Evolutionary conservation across 2,888 invertebrate species (phyloP).

Genomic region (Formica aserva): DNA sequence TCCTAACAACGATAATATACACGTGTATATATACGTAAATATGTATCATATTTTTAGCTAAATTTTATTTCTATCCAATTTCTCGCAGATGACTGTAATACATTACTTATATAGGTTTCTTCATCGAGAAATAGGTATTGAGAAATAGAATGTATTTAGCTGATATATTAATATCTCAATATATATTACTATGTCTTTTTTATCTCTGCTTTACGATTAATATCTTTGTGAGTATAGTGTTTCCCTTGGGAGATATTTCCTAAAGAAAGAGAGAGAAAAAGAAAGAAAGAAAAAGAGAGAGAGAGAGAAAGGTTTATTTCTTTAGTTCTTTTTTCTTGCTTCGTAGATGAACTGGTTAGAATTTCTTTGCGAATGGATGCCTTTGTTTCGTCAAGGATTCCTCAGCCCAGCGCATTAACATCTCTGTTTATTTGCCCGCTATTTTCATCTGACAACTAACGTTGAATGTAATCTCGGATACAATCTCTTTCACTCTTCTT

Average conservation of each 20-base stretch:
- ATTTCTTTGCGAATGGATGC: slow-evolving; percentile 24
- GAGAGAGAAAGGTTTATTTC: neutral
- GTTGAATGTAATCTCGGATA: slow-evolving; percentile 31
- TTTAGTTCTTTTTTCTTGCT: neutral
- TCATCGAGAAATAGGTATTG: neutral
- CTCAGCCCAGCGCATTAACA: slow-evolving; percentile 4
- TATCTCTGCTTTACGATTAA: slow-evolving; percentile 12
- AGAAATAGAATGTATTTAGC: neutral
- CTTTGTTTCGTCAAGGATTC: slow-evolving; percentile 37
- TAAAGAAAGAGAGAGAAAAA: too few species aligned
- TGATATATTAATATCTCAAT: neutral
- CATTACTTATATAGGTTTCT: neutral
- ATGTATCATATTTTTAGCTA: neutral
- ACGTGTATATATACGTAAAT: too few species aligned
- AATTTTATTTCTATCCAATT: neutral
- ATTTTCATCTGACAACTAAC: slow-evolving; percentile 17
- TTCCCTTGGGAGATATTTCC: neutral
- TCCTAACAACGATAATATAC: neutral
- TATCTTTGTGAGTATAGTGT: slow-evolving; percentile 1
- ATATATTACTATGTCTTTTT: slow-evolving; percentile 4
- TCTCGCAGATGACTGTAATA: neutral
- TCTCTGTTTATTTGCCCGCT: slow-evolving; percentile 29
- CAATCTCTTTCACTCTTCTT: neutral
- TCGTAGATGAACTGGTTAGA: slow-evolving; percentile 25
- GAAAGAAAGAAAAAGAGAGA: too few species aligned